Percentiles rank a stretch among this genome's conserved stretches.
Evolutionary conservation across 2,888 invertebrate genomes (phyloP).

Genomic region (Caradrina kadenii): DNA sequence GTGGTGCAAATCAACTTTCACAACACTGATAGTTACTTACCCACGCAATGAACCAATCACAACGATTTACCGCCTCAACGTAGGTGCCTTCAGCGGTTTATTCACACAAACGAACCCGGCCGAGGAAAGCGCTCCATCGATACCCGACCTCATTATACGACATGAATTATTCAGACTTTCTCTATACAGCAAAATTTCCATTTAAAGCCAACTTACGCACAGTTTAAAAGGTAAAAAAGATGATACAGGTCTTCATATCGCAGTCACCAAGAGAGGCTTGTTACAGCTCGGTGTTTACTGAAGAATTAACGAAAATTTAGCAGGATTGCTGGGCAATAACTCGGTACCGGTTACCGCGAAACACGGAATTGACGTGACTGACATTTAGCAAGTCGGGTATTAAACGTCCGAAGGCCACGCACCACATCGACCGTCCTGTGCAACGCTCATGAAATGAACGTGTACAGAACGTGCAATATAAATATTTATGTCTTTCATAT

Average conservation of each 20-base stretch:
- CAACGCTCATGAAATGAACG: constrained; percentile 57
- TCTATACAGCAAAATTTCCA: constrained; percentile 44
- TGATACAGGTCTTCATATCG: constrained; percentile 18
- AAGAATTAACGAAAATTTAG: constrained; percentile 71
- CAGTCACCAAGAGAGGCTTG: constrained; percentile 54
- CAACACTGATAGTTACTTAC: constrained; percentile 73
- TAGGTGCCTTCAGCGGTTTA: constrained; percentile 68
- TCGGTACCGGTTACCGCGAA: constrained; percentile 81
- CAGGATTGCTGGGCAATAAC: constrained; percentile 71
- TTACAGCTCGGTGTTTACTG: constrained; percentile 65
- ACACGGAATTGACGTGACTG: constrained; percentile 82
- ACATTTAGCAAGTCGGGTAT: constrained; percentile 74
- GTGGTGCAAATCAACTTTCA: constrained; percentile 85
- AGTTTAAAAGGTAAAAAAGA: constrained; percentile 31
- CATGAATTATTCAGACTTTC: constrained; percentile 79
- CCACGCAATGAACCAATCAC: constrained; percentile 70
- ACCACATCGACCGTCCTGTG: constrained; percentile 61
- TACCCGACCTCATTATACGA: constrained; percentile 74
- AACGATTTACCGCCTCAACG: constrained; percentile 63
- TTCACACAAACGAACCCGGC: constrained; percentile 72
- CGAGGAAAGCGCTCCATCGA: constrained; percentile 69
- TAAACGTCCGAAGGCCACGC: constrained; percentile 74
- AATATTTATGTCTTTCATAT: constrained; percentile 49
- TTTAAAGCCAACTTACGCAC: constrained; percentile 34
- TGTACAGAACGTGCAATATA: constrained; percentile 47